Percentiles rank a stretch among this genome's conserved stretches.
Evolutionary conservation across 2,797 vertebrate species (phyloP).

Genomic region (Margarornis squamiger): DNA sequence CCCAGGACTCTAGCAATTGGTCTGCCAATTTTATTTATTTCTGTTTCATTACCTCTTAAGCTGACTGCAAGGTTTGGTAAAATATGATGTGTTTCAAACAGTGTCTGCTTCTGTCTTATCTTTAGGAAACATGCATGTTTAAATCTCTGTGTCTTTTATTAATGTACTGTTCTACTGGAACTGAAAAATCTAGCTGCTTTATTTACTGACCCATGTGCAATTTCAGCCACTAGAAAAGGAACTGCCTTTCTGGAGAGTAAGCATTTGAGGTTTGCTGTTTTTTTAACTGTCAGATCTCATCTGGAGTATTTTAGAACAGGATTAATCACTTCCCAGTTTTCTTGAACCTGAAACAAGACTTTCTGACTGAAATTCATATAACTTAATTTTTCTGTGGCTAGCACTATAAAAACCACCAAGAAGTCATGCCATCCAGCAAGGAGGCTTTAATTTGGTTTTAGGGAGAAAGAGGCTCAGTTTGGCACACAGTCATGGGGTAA

Average conservation of each 20-base stretch:
- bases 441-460: conserved; percentile 39
- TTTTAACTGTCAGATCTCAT: conserved; percentile 1
- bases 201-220: background rate
- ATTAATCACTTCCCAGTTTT: conserved; percentile 70
- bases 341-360: conserved; percentile 49
- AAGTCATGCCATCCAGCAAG: conserved; percentile 32
- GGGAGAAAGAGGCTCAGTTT: conserved; percentile 22
- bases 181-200: background rate
- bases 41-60: background rate
- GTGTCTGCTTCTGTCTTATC: background rate
- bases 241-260: background rate
- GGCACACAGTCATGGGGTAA: conserved; percentile 1
- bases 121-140: background rate
- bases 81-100: background rate
- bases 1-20: background rate
- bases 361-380: conserved; percentile 47
- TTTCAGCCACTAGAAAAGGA: background rate
- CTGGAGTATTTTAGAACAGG: conserved; percentile 60
- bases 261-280: background rate
- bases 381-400: conserved; percentile 61
- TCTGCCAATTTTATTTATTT: background rate
- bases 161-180: fast-evolving
- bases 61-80: background rate
- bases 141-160: background rate
- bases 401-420: conserved; percentile 44